These are phyloP conservation scores for Burhinus bistriatus DNA, from an alignment of 2,113 vertebrate species.

Conservation along the genomic window DNA sequence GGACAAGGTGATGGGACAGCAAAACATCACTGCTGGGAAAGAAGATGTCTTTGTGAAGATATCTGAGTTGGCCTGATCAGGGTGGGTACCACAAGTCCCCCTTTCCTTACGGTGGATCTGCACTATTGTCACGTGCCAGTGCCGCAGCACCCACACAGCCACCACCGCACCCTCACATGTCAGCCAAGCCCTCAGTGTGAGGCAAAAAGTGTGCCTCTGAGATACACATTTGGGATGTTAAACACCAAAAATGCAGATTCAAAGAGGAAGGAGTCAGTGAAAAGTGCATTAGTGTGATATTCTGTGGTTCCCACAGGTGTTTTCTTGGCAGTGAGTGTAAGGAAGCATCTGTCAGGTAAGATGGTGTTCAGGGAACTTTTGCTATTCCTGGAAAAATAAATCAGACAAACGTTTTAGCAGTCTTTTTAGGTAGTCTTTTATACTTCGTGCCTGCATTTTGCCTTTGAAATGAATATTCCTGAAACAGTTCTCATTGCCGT, in stretches of 20 bases:
- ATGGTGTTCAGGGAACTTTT: neutral
- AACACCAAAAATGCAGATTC: neutral
- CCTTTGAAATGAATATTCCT: neutral
- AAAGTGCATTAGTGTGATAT: neutral
- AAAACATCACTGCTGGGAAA: neutral
- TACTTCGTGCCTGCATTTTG: neutral
- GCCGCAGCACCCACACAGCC: neutral
- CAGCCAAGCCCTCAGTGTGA: neutral
- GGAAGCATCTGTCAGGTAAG: neutral
- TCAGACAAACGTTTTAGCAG: neutral
- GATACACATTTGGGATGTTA: neutral
- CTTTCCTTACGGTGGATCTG: neutral
- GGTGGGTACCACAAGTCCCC: neutral
- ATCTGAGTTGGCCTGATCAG: neutral
- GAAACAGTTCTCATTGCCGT: neutral
- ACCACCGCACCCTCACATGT: rapidly evolving
- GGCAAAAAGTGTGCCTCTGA: too few relatives aligned
- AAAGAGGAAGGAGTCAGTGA: neutral
- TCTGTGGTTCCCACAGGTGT: neutral
- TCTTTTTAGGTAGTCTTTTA: neutral
- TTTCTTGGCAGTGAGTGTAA: neutral
- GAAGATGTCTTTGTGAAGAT: neutral
- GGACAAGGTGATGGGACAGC: neutral
- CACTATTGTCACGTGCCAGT: rapidly evolving
- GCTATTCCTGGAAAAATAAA: neutral